phyloP scores from a whole-genome alignment of 1,140 invertebrate genomes.

The Pissodes strobi region DNA sequence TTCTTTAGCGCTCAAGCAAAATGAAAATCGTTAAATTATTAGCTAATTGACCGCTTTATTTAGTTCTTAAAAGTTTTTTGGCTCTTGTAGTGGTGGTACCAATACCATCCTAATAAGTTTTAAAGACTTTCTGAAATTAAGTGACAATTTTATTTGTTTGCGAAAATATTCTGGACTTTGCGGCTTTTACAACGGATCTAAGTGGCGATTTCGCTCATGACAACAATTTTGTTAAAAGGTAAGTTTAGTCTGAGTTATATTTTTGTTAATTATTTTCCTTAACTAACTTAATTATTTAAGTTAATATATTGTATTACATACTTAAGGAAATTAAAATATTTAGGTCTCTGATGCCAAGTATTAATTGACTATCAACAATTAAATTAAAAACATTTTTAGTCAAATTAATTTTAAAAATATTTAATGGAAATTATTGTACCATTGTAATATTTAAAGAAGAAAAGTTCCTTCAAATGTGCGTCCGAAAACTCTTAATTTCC shows the following conservation, averaged over 20 bases:
- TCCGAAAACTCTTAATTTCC: too few relatives aligned
- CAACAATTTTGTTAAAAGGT: not conserved
- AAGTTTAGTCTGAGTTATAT: not conserved
- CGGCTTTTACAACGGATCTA: not conserved
- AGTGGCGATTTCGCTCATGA: too few relatives aligned
- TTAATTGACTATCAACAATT: too few relatives aligned
- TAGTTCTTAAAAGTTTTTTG: conserved; percentile 11
- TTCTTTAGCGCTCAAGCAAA: conserved; percentile 9
- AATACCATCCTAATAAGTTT: not conserved
- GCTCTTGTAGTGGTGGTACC: not conserved
- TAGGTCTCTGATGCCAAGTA: too few relatives aligned
- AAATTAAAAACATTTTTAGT: too few relatives aligned
- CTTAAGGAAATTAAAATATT: too few relatives aligned
- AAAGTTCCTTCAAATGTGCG: too few relatives aligned
- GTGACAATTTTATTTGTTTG: not conserved
- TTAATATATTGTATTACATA: too few relatives aligned
- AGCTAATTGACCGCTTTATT: conserved; percentile 16
- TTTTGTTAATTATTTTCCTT: not conserved
- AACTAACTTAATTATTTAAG: too few relatives aligned
- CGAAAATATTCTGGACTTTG: not conserved
- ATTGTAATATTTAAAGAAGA: too few relatives aligned
- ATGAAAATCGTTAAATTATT: conserved; percentile 21
- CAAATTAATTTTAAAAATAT: too few relatives aligned
- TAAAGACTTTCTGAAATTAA: not conserved
- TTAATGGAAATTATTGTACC: too few relatives aligned